Base-by-base conservation (phyloP, 2,797 vertebrate genomes). In the Manis pentadactyla region DNA sequence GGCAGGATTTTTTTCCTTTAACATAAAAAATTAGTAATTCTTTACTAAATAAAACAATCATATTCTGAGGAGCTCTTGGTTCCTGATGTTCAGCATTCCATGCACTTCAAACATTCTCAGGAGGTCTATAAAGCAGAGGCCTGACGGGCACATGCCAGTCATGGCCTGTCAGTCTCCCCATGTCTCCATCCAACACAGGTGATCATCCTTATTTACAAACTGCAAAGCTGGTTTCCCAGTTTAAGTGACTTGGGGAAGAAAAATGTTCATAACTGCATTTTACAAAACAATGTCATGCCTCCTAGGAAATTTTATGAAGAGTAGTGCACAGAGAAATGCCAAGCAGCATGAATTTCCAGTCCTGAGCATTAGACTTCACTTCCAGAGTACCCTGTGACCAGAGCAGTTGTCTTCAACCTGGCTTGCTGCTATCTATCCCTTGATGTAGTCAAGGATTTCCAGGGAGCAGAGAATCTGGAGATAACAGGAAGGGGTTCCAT, bases 151-250 rank as follows among this genome's bases (percentile, higher is more conserved):
- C 3, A 4, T 42, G n/a, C 57, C 1, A 21, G 31, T 25, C 27
- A 10, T 49, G 6, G 5, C 10, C 19, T 53, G 23, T 42, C 11
- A 17, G 8, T 4, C 23, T 29, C 46, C 69, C 7, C 42, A 31
- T 0, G 2, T 1, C 17, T 53, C 29, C 27, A 4, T 29, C 29
- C 29, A 39, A 5, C 18, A 37, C 4, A 23, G 1, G 4, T 19
- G 23, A 27, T 51, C n/a, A 15, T 6, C 19, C 21, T 21, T n/a
- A 19, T 59, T 87, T 51, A 27, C 21, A 69, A 39, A 4, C 55
- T 85, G 42, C 51, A 79, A 84, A 90, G 27, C 4, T 27, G 2
- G 3, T 23, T 0, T 68, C 23, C 59, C 74, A n/a, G 15, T 19
- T 51, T 42, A 21, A 69, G 11, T 19, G 25, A 27, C 37, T 55